These are phyloP conservation scores for Synchiropus splendidus DNA, from an alignment of 2,113 vertebrate species.

Conservation along the genomic window DNA sequence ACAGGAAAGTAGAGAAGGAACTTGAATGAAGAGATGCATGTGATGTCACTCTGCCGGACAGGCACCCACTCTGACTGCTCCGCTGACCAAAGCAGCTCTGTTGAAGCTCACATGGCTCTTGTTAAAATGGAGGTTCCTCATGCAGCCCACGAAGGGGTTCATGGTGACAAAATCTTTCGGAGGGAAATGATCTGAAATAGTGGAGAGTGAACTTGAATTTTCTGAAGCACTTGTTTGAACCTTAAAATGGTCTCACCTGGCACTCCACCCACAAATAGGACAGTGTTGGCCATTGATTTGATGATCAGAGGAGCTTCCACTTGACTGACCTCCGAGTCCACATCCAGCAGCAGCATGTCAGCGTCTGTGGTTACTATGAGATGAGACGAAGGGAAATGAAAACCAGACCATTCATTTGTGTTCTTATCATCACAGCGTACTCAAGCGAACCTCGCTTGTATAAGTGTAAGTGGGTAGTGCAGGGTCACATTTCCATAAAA, in stretches of 20 bases:
- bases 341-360: conserved; percentile 82
- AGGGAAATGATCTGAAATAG: conserved; percentile 69
- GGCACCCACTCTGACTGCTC: conserved; percentile 79
- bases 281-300: conserved; percentile 57
- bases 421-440: no score
- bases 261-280: conserved; percentile 85
- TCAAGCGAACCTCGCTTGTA: no score
- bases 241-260: conserved; percentile 69
- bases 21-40: neutral
- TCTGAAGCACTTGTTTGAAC: neutral
- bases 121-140: conserved; percentile 82
- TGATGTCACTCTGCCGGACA: conserved; percentile 77
- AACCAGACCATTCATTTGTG: no score
- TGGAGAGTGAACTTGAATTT: conserved; percentile 5
- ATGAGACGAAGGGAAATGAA: neutral
- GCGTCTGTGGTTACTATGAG: conserved; percentile 79
- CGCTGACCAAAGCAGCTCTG: conserved; percentile 79
- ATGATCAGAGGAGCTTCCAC: conserved; percentile 76
- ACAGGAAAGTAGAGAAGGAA: no score
- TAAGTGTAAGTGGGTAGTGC: neutral
- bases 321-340: conserved; percentile 86
- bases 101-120: conserved; percentile 76
- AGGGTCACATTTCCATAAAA: neutral
- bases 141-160: conserved; percentile 80
- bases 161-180: conserved; percentile 64